Conservation (phyloP, 2,113 vertebrate genomes). For the Oreochromis spilurus region DNA sequence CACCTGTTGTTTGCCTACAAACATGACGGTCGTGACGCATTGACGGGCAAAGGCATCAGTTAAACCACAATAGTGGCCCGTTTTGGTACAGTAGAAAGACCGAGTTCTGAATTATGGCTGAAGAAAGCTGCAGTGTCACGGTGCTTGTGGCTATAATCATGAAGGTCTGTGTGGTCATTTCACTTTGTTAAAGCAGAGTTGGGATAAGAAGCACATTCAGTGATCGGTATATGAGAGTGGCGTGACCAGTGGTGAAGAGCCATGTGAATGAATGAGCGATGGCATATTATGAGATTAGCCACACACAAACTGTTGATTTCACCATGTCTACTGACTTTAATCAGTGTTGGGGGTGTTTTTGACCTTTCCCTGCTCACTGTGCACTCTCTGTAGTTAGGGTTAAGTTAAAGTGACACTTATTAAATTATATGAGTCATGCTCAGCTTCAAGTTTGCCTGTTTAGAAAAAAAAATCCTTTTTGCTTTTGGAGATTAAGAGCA, state of each 20-base stretch:
- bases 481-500: neutral
- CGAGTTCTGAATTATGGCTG: neutral
- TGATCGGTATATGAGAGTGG: neutral
- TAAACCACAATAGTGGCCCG: neutral
- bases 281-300: neutral
- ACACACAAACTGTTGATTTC: neutral
- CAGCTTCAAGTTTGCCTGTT: neutral
- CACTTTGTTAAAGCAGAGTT: neutral
- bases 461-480: neutral
- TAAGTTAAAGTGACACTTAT: neutral
- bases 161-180: neutral
- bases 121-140: neutral
- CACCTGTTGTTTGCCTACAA: constrained; percentile 15
- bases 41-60: neutral
- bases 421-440: neutral
- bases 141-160: neutral
- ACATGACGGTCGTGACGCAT: neutral
- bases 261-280: neutral
- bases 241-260: neutral
- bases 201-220: neutral
- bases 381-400: neutral
- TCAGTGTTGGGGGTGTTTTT: neutral
- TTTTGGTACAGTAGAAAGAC: neutral
- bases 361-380: neutral
- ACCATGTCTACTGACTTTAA: neutral